Evolutionary conservation across 2,797 vertebrate genomes (phyloP).

Genomic region (Neomorphus geoffroyi): DNA sequence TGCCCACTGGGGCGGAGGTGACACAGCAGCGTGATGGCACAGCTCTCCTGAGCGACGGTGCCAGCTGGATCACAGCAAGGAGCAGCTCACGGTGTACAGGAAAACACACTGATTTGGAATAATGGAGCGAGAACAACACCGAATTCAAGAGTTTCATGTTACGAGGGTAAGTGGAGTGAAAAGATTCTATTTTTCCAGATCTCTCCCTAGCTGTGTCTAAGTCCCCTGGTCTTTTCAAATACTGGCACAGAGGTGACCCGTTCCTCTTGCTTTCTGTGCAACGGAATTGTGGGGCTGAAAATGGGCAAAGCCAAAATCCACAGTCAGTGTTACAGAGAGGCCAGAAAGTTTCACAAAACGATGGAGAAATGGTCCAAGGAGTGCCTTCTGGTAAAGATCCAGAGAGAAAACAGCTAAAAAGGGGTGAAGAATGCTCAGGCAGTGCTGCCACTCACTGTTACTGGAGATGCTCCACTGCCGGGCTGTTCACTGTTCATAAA

Average conservation of each 20-base stretch:
- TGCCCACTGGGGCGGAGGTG: background rate
- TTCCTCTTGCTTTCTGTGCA: accelerated
- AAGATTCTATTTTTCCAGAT: background rate
- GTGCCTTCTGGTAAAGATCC: background rate
- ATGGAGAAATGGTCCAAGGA: background rate
- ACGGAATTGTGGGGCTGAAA: background rate
- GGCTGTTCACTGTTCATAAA: background rate
- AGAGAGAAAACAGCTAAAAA: background rate
- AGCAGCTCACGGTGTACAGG: background rate
- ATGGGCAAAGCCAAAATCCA: background rate
- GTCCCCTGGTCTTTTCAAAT: background rate
- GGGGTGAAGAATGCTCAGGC: background rate
- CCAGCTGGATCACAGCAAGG: background rate
- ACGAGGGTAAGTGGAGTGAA: background rate
- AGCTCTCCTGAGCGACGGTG: background rate
- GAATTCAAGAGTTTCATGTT: background rate
- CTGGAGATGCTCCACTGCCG: background rate
- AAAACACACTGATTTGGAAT: background rate
- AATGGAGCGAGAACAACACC: background rate
- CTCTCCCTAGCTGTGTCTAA: background rate
- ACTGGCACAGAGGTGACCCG: background rate
- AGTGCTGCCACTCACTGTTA: background rate
- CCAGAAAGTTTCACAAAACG: background rate
- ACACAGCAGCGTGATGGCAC: background rate
- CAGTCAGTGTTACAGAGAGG: background rate